Evolutionary conservation across 2,113 vertebrate species (phyloP), one percentile per base, ranked within the genome.

Genomic region (Hystrix brachyura): DNA sequence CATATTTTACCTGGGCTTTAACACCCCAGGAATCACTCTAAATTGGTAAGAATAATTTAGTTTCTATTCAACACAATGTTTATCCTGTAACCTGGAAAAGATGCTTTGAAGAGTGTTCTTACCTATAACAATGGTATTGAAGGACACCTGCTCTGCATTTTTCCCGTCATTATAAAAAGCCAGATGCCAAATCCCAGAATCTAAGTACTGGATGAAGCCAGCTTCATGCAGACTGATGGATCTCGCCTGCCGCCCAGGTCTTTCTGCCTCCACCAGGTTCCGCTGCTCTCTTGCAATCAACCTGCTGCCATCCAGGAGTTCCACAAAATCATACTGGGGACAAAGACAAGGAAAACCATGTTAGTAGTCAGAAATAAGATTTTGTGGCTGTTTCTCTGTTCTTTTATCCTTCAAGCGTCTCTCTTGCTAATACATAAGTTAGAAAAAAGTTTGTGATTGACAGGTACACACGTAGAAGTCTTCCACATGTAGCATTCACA

Each of bases 91-190:
- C 0, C 0, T 80, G 85, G 80, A 29, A 62, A 94, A 53, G 87
- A 82, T 82, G n/a, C 62, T 90, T 78, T 43, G 55, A 96, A 94
- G 72, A 94, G 19, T 4, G 32, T 65, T 91, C 99, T 97, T 98
- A 99, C 99, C 99, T 98, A 99, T 99, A 92, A 99, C 98, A 90
- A 99, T 99, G 96, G 99, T 99, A 98, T 99, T 99, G 94, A 99
- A 99, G 92, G 99, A 99, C 98, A 99, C 99, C 0, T 99, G 98
- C 97, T 99, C 99, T 8, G 98, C 60, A n/a, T 98, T 99, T 74
- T 99, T 99, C 51, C 99, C 99, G 25, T 99, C 99, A 0, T 99
- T 99, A 95, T 99, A 99, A 98, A 99, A 99, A 43, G 99, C 99
- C 98, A 99, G 98, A 96, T 99, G 99, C 99, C 99, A 99, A 98